Base-by-base conservation (phyloP, 1,140 invertebrate genomes). In the Stenopsyche tienmushanensis region DNA sequence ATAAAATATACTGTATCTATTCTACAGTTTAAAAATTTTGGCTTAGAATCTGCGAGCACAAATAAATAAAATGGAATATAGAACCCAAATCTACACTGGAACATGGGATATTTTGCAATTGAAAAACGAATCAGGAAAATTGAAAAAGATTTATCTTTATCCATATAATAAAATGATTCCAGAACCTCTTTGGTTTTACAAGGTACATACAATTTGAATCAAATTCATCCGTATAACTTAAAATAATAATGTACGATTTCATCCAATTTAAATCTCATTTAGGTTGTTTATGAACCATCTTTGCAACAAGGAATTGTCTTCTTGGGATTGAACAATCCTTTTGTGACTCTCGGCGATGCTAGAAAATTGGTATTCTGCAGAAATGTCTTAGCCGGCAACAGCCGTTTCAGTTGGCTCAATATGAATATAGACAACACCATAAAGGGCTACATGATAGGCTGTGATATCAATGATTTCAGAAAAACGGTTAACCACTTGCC, bases 371-470 rank as follows among this genome's bases (percentile, higher is more conserved):
- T 79, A 17, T 80, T 88, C 72, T 88, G 87, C 70, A 77, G 75
- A 0, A 82, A 86, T 74, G 74, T 83, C 1, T 82, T 82, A 39
- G 72, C 75, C 15, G 76, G 77, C 66, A 80, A 85, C 64, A 67
- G 67, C 8, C 85, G 83, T 73, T 77, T 87, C 50, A 75, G 71
- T 58, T 86, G 84, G 85, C 55, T 81, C 47, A 70, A 69, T 9
- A 80, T 78, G 79, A 71, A 75, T 29, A 71, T 72, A 1, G 75
- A 78, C 10, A 77, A 84, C 69, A 80, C 85, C 25, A 77, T 74
- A 23, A 70, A 79, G 1, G 88, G 88, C 0, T 85, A 84, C 72
- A 84, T 83, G 3, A 89, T 89, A 72, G 87, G 85, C 53, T 90
- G 88, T 72, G 78, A 79, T 9, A 77, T 89, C 8, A 72, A 78